Evolutionary conservation across 2,797 vertebrate genomes (phyloP), one percentile per base, ranked within the genome.

Genomic region (Micrastur ruficollis): DNA sequence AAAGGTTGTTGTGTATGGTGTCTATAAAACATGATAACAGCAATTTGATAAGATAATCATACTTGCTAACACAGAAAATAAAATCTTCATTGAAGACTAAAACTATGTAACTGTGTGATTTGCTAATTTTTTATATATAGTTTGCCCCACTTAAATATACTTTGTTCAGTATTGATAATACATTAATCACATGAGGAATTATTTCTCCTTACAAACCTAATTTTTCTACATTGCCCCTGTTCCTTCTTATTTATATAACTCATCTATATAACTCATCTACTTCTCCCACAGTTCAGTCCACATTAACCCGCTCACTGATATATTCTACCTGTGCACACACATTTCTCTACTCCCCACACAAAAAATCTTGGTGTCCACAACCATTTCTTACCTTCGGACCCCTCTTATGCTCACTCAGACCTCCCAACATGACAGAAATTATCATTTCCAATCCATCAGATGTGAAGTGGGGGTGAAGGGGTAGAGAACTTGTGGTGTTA

Each of bases 11-110:
- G 50, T 97, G 97, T 34, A 68, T 86, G 27, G 79, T 40, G 26
- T 92, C 99, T 99, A 85, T 22, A 89, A 96, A 94, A 93, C 26
- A 94, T 11, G 4, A 47, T 38, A 74, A 21, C 65, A 74, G 49
- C 7, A 72, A 50, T n/a, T 78, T 89, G 26, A 76, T 8, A 63
- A 86, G 8, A 70, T 20, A 76, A 62, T 66, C 15, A 52, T 22
- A 46, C 23, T 80, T 86, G 26, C 2, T 52, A 72, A 70, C 3
- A 5, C 9, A 73, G 36, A 42, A 90, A 71, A 55, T 22, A 59
- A 53, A 83, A 68, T 44, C 40, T 53, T 86, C 32, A 14, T 16
- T 65, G 9, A 32, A 59, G 27, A 59, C 7, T 65, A 46, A 80
- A 89, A 18, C 8, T 36, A 15, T 29, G 9, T 61, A 78, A 29